phyloP scores from a whole-genome alignment of 2,113 vertebrate genomes.

The Brachyistius frenatus region DNA sequence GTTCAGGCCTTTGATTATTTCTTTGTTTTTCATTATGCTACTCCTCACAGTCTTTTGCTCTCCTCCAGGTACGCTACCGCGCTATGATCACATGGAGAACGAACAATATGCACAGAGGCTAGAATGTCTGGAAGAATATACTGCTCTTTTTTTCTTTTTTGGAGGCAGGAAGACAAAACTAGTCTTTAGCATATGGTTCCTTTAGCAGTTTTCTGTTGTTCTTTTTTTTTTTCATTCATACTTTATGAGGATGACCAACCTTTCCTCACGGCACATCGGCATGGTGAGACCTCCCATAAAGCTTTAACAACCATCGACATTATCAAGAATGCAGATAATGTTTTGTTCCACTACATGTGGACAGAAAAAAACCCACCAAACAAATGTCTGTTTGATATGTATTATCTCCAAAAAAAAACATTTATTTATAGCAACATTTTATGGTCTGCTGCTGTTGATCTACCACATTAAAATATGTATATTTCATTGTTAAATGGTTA shows the following conservation, averaged over 20 bases:
- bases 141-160: constrained; percentile 66
- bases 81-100: constrained; percentile 86
- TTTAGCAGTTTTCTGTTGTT: constrained; percentile 83
- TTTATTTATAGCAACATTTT: background rate
- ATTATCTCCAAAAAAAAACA: background rate
- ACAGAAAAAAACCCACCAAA: background rate
- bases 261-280: background rate
- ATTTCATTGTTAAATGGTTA: constrained; percentile 16
- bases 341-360: constrained; percentile 5
- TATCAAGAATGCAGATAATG: background rate
- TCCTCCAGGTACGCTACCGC: constrained; percentile 86
- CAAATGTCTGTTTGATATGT: background rate
- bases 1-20: constrained; percentile 60
- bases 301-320: constrained; percentile 20
- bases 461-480: constrained; percentile 24
- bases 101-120: constrained; percentile 86
- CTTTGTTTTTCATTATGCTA: constrained; percentile 63
- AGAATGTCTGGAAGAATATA: constrained; percentile 80
- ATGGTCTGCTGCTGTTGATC: constrained; percentile 6
- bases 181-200: constrained; percentile 86
- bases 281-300: constrained; percentile 8
- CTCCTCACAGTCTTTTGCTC: constrained; percentile 45
- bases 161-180: constrained; percentile 82
- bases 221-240: constrained; percentile 14
- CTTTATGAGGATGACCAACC: constrained; percentile 9